These are phyloP conservation scores for Ceyx melanurus DNA, from an alignment of 2,113 vertebrate species.

Conservation along the genomic window DNA sequence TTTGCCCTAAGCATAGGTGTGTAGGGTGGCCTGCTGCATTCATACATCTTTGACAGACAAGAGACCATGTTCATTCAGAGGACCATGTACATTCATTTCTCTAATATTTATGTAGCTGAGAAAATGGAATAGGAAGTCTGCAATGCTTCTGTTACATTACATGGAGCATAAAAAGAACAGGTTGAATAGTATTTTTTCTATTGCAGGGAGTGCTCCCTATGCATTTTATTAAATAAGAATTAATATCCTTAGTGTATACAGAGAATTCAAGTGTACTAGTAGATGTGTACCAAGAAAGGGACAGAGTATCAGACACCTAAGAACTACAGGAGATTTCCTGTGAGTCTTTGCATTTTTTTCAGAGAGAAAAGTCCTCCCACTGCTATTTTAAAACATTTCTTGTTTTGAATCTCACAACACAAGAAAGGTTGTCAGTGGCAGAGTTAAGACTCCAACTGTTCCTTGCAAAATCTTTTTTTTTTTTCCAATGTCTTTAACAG, in stretches of 20 bases:
- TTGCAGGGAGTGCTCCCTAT: background rate
- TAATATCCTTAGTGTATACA: background rate
- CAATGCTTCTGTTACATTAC: background rate
- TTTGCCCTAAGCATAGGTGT: background rate
- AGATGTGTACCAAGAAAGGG: background rate
- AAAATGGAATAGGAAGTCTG: background rate
- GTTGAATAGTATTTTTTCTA: too few relatives aligned
- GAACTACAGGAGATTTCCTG: background rate
- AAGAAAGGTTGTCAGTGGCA: background rate
- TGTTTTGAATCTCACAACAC: background rate
- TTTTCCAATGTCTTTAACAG: background rate
- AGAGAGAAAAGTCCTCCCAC: background rate
- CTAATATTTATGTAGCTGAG: background rate
- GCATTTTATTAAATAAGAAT: background rate
- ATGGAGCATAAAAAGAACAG: background rate
- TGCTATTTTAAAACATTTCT: background rate
- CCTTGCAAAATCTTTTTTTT: background rate
- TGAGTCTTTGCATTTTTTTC: background rate
- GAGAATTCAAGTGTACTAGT: background rate
- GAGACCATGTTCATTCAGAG: background rate
- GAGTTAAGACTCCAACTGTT: background rate
- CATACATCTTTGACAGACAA: background rate
- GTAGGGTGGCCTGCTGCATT: background rate
- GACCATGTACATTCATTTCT: background rate
- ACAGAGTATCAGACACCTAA: background rate